Evolutionary conservation across 2,888 invertebrate genomes (phyloP), one percentile per base, ranked within the genome.

Genomic region (Drosophila subsilvestris): DNA sequence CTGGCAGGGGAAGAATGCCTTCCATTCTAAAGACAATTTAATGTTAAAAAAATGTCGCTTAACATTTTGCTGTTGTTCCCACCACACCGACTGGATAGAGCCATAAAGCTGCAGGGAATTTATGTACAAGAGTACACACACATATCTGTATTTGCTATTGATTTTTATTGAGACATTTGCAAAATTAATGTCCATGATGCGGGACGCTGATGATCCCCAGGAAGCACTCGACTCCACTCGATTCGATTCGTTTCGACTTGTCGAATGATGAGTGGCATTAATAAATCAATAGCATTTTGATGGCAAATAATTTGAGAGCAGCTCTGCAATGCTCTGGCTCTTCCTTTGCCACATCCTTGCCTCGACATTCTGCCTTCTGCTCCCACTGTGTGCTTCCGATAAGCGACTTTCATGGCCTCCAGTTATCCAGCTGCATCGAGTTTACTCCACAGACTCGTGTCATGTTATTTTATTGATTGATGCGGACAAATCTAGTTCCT

Each of bases 121-220:
- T 18, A 57, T 12, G 27, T 67, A 77, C n/a, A n/a, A n/a, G n/a
- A n/a, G n/a, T n/a, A n/a, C 37, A 7, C 25, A 44, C 44, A 18
- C 18, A 18, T 55, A 44, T 45, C 25, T 60, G 67, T 76, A 82
- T 86, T 63, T 84, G 59, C 67, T 80, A 81, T 82, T 82, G 81
- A 86, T 81, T 86, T 80, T 79, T 84, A 82, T 83, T 79, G 75
- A 86, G 88, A 87, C 86, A 87, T 79, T 82, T 69, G 70, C 60
- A 67, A 82, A 82, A 79, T 73, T 79, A 73, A 85, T 87, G 82
- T 60, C 51, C 47, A 44, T 47, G 54, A 65, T 70, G 74, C 50
- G 79, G 73, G 62, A 27, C n/a, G 43, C 18, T 42, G 50, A 22
- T 27, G 20, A 32, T 27, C 32, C 32, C 27, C 22, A 44, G 59